phyloP scores from a whole-genome alignment of 2,797 vertebrate species.

The Pipistrellus nathusii region DNA sequence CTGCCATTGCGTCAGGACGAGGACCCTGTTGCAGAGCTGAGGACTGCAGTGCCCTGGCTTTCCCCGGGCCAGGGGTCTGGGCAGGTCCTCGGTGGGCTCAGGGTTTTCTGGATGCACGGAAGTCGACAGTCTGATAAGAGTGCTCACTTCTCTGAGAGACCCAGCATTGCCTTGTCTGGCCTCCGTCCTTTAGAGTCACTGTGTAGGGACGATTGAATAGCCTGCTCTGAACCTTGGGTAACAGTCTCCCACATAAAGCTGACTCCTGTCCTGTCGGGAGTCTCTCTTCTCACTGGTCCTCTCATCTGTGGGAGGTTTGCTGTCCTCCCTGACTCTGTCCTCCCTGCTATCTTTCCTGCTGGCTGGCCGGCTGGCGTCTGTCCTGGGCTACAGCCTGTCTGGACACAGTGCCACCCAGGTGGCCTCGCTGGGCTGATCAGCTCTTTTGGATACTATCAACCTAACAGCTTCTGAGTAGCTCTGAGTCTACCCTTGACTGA shows the following conservation, averaged over 20 bases:
- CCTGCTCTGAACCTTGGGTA: background rate
- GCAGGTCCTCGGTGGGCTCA: background rate
- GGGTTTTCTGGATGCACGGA: background rate
- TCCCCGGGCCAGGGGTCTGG: background rate
- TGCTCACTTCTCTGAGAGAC: background rate
- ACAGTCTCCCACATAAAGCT: background rate
- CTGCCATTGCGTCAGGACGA: background rate
- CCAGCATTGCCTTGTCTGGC: background rate
- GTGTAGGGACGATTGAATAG: background rate
- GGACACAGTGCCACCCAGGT: background rate
- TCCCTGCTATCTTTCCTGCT: too few relatives aligned
- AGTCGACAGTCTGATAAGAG: background rate
- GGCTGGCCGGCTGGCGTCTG: background rate
- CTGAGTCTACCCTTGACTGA: background rate
- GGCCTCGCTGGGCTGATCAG: background rate
- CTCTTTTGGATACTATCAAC: background rate
- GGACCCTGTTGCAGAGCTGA: background rate
- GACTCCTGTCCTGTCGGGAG: too few relatives aligned
- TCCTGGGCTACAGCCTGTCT: background rate
- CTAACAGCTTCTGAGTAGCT: background rate
- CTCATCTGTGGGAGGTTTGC: background rate
- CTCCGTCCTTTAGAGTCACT: background rate
- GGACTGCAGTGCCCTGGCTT: background rate
- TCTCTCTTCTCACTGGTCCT: background rate
- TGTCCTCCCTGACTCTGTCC: background rate